A percentile compares a stretch with the other conserved stretches of the same genome.
phyloP scores from a whole-genome alignment of 2,113 vertebrate genomes.

The Oryzias celebensis region DNA sequence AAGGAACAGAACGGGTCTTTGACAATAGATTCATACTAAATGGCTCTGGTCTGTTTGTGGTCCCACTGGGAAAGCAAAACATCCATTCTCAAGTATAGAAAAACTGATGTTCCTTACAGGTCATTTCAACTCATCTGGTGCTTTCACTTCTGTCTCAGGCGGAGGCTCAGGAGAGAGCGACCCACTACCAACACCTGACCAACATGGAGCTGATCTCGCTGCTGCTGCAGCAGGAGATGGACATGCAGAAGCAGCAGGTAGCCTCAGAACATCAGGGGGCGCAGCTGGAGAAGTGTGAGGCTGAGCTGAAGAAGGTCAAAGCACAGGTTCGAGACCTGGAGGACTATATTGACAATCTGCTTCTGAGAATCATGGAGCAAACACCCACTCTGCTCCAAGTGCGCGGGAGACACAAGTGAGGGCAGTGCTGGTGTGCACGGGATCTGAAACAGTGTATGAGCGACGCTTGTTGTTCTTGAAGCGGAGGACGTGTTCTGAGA shows the following conservation, averaged over 20 bases:
- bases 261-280: slow-evolving; percentile 67
- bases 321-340: slow-evolving; percentile 90
- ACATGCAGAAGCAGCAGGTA: slow-evolving; percentile 84
- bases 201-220: slow-evolving; percentile 94
- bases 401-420: slow-evolving; percentile 73
- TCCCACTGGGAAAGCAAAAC: too few species aligned
- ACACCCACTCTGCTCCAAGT: slow-evolving; percentile 94
- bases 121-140: background rate
- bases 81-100: too few species aligned
- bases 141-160: slow-evolving; percentile 30
- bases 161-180: slow-evolving; percentile 71
- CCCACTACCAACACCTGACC: slow-evolving; percentile 89
- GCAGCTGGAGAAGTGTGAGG: slow-evolving; percentile 74
- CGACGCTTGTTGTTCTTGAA: slow-evolving; percentile 27
- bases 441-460: background rate
- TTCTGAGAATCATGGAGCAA: slow-evolving; percentile 96
- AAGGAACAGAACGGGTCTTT: too few species aligned
- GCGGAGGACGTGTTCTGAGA: slow-evolving; percentile 9
- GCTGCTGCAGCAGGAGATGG: slow-evolving; percentile 86
- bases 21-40: too few species aligned
- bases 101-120: too few species aligned
- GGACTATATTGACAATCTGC: slow-evolving; percentile 94
- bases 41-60: too few species aligned
- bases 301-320: slow-evolving; percentile 87
- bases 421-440: background rate